Evolutionary conservation across 2,797 vertebrate species (phyloP), one percentile per base, ranked within the genome.

Genomic region (Sebastes itinus): DNA sequence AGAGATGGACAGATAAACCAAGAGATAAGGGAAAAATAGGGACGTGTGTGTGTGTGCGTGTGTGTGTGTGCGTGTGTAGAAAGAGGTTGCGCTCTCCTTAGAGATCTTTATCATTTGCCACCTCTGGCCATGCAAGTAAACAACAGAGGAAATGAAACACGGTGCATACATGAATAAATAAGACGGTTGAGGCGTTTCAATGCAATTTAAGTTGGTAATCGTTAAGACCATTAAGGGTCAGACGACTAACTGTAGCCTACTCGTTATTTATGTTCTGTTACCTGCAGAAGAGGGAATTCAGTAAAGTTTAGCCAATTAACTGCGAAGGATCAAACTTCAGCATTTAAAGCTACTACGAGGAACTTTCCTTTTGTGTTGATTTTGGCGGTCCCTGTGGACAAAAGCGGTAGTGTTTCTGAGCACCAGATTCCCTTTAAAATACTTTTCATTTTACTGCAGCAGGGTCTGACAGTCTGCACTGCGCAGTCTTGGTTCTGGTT

Each of bases 101-200:
- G 52, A 92, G 91, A 88, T 92, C 86, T 86, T 90, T 91, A 95
- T 93, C 89, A 38, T 86, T 83, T 82, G 76, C 89, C 85, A 89
- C 93, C 89, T 83, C 87, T 88, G 88, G 90, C 89, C 86, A 92
- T 92, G 77, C 75, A 79, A 89, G 84, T 90, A 93, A 93, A 94
- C 86, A 89, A 87, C 28, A 25, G 68, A 42, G 42, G 68, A 85
- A 90, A 95, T 87, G 87, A 88, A 93, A 92, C 80, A 83, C 62
- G 71, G 68, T 73, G 89, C 89, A 88, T 89, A 90, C 82, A 93
- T 92, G 87, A 94, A 94, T 90, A 93, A 83, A 93, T 92, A 89
- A 86, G 78, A 77, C 2, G 9, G 62, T 62, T 27, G 28, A 82
- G 71, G 82, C 69, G 52, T 81, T 87, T 80, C 66, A 73, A 61